Conservation (phyloP, 2,888 invertebrate genomes). For the Baronia brevicornis region DNA sequence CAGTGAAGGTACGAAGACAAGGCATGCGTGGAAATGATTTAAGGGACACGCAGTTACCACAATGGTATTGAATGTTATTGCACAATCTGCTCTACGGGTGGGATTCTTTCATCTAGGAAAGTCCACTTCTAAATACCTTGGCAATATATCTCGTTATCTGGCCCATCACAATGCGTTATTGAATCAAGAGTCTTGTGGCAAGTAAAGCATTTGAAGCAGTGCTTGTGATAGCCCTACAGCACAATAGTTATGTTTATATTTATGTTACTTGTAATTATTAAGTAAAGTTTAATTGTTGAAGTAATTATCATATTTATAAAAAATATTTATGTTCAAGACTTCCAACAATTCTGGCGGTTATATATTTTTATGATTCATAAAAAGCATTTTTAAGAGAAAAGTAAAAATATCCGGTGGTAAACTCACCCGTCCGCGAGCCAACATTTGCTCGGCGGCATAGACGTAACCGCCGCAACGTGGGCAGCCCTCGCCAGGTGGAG, state of each 20-base stretch:
- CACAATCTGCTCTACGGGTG: constrained; percentile 28
- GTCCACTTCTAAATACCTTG: constrained; percentile 79
- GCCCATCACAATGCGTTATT: constrained; percentile 93
- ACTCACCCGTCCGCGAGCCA: constrained; percentile 91
- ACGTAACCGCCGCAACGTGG: constrained; percentile 92
- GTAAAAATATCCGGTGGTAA: constrained; percentile 6
- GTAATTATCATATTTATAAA: neutral
- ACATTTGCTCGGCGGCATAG: constrained; percentile 94
- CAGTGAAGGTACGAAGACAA: constrained; percentile 34
- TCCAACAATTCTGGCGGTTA: neutral
- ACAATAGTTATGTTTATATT: constrained; percentile 31
- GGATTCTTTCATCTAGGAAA: constrained; percentile 25
- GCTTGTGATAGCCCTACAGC: constrained; percentile 89
- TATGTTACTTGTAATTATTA: constrained; percentile 1
- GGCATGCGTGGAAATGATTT: constrained; percentile 50
- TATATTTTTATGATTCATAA: neutral
- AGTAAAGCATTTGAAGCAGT: constrained; percentile 91
- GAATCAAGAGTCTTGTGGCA: constrained; percentile 91
- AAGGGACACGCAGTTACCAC: constrained; percentile 54
- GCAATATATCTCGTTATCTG: constrained; percentile 94
- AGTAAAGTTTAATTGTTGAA: neutral
- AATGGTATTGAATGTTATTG: constrained; percentile 49
- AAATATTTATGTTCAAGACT: neutral
- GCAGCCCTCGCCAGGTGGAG: constrained; percentile 90
- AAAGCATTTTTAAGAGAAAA: constrained; percentile 3